These are phyloP conservation scores for Ectemnius lituratus DNA, from an alignment of 2,888 invertebrate species.

Conservation along the genomic window DNA sequence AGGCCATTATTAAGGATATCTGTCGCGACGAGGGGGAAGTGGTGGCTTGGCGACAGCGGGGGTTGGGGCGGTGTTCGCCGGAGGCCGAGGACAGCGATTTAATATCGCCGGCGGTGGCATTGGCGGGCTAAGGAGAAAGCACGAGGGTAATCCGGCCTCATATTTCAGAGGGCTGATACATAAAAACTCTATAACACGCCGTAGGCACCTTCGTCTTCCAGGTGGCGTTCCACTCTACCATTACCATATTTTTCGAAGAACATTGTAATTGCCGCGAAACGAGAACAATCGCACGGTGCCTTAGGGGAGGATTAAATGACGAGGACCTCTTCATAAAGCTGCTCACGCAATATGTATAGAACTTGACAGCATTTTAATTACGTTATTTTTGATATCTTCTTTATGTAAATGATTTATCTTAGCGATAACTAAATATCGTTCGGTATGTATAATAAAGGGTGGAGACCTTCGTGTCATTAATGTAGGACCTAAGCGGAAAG, in stretches of 20 bases:
- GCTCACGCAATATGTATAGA: slow-evolving; percentile 1
- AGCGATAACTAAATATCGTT: no score
- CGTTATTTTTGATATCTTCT: no score
- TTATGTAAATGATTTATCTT: no score
- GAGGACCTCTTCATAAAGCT: background rate
- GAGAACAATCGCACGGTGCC: slow-evolving; percentile 61
- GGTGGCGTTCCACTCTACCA: slow-evolving; percentile 22
- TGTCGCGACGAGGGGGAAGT: slow-evolving; percentile 3
- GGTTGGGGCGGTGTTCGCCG: background rate
- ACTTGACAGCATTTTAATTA: no score
- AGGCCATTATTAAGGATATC: slow-evolving; percentile 30
- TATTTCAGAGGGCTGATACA: slow-evolving; percentile 46
- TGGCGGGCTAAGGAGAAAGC: slow-evolving; percentile 11
- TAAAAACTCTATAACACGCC: slow-evolving; percentile 48
- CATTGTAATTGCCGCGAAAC: slow-evolving; percentile 23
- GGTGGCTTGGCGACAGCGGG: background rate
- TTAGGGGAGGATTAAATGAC: slow-evolving; percentile 51
- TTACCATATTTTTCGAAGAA: slow-evolving; percentile 31
- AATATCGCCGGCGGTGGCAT: slow-evolving; percentile 31
- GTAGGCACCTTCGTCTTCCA: slow-evolving; percentile 20
- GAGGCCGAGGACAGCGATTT: slow-evolving; percentile 29
- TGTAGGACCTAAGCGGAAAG: no score
- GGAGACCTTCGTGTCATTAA: no score
- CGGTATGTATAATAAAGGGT: no score
- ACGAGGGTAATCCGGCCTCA: slow-evolving; percentile 36